Base-by-base conservation (phyloP, 2,888 invertebrate genomes). In the Plebejus melissa region DNA sequence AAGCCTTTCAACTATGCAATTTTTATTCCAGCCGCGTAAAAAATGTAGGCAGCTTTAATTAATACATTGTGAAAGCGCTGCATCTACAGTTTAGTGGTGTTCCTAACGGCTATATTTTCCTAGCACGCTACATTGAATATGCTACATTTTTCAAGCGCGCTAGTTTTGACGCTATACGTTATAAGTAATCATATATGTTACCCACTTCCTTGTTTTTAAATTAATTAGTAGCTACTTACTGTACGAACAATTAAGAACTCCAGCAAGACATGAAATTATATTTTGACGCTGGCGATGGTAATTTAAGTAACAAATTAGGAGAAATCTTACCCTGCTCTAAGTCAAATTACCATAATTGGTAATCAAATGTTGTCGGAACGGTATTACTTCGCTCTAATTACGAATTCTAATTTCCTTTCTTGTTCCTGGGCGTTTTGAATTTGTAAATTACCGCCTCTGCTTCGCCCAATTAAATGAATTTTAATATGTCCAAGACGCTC, bases 301-400 rank as follows among this genome's bases (percentile, higher is more conserved):
- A 91, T 91, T 91, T 90, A 90, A 91, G 90, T 90, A 89, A 91
- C 90, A 91, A 93, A 93, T 91, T 90, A 89, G 88, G 83, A 88
- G 89, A 88, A 92, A 91, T 93, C 90, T 93, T 90, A 91, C 90
- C 90, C 90, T 88, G 89, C 89, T 91, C 90, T 89, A 88, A 93
- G 91, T 89, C 89, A 88, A 90, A 93, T 93, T 93, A 91, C 86
- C 93, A 93, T 93, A 93, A 93, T 93, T 91, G 91, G 89, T 93
- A 93, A 93, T 93, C 93, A 93, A 93, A 93, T 89, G 91, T 89
- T 89, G 90, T 90, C 88, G 88, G 89, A 89, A 89, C 87, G 84
- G 85, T 86, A 86, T 86, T 84, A 87, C 88, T 86, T 85, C 87
- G 85, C 85, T 85, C 90, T 93, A 93, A 93, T 93, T 93, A 93